Conservation (phyloP, 2,797 vertebrate species). For the Rhincodon typus region DNA sequence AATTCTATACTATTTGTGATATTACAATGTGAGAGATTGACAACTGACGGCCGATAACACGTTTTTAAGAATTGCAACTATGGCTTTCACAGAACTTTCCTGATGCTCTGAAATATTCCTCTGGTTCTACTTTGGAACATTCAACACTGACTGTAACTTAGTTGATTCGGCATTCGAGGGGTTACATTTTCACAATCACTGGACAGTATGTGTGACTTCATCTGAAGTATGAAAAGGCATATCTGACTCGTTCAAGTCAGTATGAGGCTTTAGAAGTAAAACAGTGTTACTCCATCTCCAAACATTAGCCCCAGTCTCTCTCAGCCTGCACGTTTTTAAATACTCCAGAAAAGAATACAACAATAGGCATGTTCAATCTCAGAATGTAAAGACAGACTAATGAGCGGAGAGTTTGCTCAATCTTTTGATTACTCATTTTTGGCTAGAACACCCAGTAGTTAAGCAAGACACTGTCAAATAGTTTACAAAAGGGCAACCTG, state of each 20-base stretch:
- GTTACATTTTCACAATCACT: background rate
- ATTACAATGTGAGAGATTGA: background rate
- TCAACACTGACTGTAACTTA: background rate
- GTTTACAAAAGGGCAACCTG: background rate
- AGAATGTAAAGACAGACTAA: background rate
- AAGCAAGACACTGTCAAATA: background rate
- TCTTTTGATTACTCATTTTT: background rate
- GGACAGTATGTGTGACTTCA: background rate
- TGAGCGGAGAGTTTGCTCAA: background rate
- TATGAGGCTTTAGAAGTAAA: background rate
- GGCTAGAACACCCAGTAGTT: background rate
- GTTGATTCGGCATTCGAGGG: background rate
- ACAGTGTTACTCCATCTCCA: background rate
- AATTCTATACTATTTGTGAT: no score
- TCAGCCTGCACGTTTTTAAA: background rate
- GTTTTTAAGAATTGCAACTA: background rate
- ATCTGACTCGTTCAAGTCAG: background rate
- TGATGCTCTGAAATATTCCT: background rate
- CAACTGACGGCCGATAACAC: background rate
- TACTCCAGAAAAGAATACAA: background rate
- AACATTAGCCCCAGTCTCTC: background rate
- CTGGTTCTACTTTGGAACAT: background rate
- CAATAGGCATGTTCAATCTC: background rate
- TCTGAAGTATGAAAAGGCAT: background rate
- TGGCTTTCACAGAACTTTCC: background rate